A percentile compares a stretch with the other conserved stretches of the same genome.
Conservation (phyloP, 2,113 vertebrate genomes). For the Elaphurus davidianus region DNA sequence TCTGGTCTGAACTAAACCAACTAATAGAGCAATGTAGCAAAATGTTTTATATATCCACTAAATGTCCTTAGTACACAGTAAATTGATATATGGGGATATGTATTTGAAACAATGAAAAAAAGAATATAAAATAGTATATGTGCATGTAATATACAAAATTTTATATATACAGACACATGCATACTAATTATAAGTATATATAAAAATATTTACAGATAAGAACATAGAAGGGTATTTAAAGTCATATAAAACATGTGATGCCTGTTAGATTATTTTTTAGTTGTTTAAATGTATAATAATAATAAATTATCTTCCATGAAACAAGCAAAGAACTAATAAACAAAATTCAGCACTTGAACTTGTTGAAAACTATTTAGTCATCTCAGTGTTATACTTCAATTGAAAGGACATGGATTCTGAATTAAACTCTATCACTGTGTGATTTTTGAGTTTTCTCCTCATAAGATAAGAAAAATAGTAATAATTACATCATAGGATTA, state of each 20-base stretch:
- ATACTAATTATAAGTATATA: background rate
- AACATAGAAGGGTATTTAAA: background rate
- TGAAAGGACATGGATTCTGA: background rate
- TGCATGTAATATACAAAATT: background rate
- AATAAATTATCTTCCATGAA: background rate
- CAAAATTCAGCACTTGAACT: background rate
- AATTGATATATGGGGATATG: background rate
- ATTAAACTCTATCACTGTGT: background rate
- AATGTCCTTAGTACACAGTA: background rate
- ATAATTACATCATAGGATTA: background rate
- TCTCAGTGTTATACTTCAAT: slow-evolving; percentile 1
- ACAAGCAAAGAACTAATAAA: background rate
- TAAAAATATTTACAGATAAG: background rate
- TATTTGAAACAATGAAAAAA: background rate
- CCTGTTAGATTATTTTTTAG: background rate
- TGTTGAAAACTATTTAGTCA: background rate
- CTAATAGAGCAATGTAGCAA: background rate
- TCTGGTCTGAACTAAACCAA: background rate
- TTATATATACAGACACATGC: background rate
- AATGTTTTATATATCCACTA: background rate
- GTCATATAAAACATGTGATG: background rate
- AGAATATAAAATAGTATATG: background rate
- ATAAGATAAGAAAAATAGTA: background rate
- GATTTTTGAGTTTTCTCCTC: background rate
- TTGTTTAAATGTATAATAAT: background rate